These are phyloP conservation scores for Clunio marinus DNA, from an alignment of 2,888 invertebrate genomes.

Conservation along the genomic window DNA sequence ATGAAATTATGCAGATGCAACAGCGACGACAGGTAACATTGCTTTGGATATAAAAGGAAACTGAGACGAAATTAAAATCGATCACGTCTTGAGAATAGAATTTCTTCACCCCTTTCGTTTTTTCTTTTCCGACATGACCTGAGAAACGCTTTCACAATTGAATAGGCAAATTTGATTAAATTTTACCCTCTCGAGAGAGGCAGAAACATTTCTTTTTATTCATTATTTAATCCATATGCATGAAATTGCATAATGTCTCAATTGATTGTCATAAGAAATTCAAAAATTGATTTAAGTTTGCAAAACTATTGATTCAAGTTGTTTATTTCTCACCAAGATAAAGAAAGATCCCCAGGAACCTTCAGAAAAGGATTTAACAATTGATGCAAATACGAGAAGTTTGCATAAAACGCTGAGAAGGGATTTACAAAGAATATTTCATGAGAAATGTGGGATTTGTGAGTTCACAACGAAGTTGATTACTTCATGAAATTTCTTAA, in stretches of 20 bases:
- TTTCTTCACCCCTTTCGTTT: neutral
- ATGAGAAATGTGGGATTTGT: neutral
- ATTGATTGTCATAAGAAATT: neutral
- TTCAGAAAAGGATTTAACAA: neutral
- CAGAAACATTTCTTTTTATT: no score
- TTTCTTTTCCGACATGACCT: neutral
- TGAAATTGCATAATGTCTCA: slow-evolving; percentile 1
- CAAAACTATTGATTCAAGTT: slow-evolving; percentile 11
- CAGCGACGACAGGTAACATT: neutral
- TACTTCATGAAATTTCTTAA: neutral
- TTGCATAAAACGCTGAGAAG: neutral
- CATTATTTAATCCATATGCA: slow-evolving; percentile 15
- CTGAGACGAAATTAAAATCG: slow-evolving; percentile 16
- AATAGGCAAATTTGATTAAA: slow-evolving; percentile 33
- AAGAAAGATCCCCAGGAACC: neutral
- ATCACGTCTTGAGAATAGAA: slow-evolving; percentile 9
- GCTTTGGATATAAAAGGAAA: neutral
- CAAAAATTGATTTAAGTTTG: neutral
- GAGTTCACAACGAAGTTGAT: neutral
- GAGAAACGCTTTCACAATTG: slow-evolving; percentile 18
- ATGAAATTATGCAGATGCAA: slow-evolving; percentile 32
- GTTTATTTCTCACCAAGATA: slow-evolving; percentile 9
- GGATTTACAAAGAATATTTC: neutral
- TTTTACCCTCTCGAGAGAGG: slow-evolving; percentile 2
- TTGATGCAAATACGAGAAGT: neutral